A percentile compares a stretch with the other conserved stretches of the same genome.
Conservation (phyloP, 1,140 invertebrate genomes). For the Tachypleus tridentatus region DNA sequence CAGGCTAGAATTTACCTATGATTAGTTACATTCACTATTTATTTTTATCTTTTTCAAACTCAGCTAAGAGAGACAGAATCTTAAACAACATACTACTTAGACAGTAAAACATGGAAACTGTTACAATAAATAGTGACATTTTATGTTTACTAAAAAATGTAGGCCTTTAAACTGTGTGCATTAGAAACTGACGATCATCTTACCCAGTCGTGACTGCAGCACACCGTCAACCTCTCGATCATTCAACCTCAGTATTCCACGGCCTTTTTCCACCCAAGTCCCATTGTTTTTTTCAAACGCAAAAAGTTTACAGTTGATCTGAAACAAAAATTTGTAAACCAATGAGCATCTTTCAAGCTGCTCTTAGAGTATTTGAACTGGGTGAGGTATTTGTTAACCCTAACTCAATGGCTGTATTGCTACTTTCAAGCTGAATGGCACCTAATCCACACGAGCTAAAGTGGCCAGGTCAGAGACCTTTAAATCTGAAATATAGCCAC, state of each 20-base stretch:
- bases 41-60: no score
- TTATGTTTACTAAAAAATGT: background rate
- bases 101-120: constrained; percentile 1
- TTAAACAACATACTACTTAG: background rate
- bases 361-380: no score
- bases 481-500: no score
- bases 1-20: no score
- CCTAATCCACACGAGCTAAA: no score
- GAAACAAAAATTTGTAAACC: constrained; percentile 23
- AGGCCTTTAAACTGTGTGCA: background rate
- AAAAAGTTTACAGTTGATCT: constrained; percentile 82
- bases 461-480: no score
- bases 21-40: no score
- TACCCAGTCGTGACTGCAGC: constrained; percentile 49
- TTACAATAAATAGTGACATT: constrained; percentile 2
- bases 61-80: no score
- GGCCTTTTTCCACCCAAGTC: constrained; percentile 77
- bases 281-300: constrained; percentile 58
- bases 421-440: background rate
- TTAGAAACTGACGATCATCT: constrained; percentile 4
- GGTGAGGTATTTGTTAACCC: no score
- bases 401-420: background rate
- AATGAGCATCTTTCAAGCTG: background rate
- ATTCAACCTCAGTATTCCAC: constrained; percentile 76
- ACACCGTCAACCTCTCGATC: constrained; percentile 45